Evolutionary conservation across 2,113 vertebrate species (phyloP), one percentile per base, ranked within the genome.

Genomic region (Peromyscus maniculatus): DNA sequence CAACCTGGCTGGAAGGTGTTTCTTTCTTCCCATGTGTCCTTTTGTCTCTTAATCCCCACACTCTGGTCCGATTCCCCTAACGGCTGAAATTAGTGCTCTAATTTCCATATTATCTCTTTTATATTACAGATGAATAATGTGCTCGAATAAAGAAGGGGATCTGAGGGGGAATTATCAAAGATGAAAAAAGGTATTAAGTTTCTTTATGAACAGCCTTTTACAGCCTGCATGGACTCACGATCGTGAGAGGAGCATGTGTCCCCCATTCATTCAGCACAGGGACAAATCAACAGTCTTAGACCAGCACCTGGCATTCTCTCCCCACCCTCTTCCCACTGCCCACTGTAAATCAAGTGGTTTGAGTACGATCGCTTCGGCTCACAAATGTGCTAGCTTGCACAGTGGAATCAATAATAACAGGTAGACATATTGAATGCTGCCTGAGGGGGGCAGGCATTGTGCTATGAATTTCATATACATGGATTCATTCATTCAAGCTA

Each of bases 41-140:
- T 49, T 95, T 92, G 80, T 95, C 78, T 97, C 92, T 96, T 95
- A 98, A 98, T 94, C 94, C 91, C 39, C 75, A 72, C 24, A 74
- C 93, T 93, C n/a, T 93, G 75, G 39, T 46, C 91, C 62, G 91
- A 96, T 96, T 93, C 92, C 92, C 93, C 88, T 87, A 95, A 96
- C 78, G 91, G 80, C 39, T 91, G 88, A 97, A 94, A 97, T 97
- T 97, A 72, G 90, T 96, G 74, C 88, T 83, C 97, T 95, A 93
- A 88, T 98, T 98, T 98, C 93, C 97, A 96, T 95, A 87, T 96
- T 95, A 94, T 97, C 87, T 83, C 79, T 93, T 97, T 97, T 97
- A 83, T 97, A 91, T 36, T 92, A 69, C 3, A 82, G 96, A 78
- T 88, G 97, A 97, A 94, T 92, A 91, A 96, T 92, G 96, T 95